phyloP scores from a whole-genome alignment of 1,140 invertebrate genomes.

The Olivierus martensii region DNA sequence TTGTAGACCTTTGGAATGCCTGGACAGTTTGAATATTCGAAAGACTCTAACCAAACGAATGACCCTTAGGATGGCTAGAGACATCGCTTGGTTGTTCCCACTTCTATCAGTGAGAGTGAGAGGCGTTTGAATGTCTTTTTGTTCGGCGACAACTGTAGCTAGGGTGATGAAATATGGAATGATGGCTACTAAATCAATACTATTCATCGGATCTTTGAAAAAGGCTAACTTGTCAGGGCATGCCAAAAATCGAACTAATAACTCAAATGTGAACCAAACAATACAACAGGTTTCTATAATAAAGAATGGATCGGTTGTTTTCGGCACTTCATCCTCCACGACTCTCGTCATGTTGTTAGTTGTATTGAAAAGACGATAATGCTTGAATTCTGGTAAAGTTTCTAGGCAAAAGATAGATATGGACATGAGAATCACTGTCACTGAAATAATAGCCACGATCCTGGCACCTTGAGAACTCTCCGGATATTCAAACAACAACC shows the following conservation, averaged over 20 bases:
- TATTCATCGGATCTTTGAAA: conserved; percentile 98
- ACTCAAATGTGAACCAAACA: conserved; percentile 97
- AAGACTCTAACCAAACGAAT: conserved; percentile 95
- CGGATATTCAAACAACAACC: conserved; percentile 98
- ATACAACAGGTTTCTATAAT: conserved; percentile 95
- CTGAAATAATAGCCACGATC: conserved; percentile 97
- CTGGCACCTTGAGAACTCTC: conserved; percentile 96
- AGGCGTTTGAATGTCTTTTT: conserved; percentile 55
- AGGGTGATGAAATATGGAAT: conserved; percentile 99
- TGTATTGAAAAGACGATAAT: conserved; percentile 93
- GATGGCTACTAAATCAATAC: conserved; percentile 98
- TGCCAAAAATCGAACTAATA: conserved; percentile 92
- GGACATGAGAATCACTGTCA: conserved; percentile 95
- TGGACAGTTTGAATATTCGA: conserved; percentile 95
- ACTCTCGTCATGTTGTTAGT: conserved; percentile 87
- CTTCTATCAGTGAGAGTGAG: neutral
- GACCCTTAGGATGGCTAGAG: conserved; percentile 88
- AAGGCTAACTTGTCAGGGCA: conserved; percentile 97
- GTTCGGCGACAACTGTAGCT: conserved; percentile 91
- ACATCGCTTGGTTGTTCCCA: conserved; percentile 77
- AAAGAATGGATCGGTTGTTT: conserved; percentile 94
- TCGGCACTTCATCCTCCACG: conserved; percentile 88
- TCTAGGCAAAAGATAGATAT: conserved; percentile 99
- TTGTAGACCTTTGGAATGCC: conserved; percentile 93
- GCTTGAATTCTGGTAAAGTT: conserved; percentile 97